Conservation (phyloP, 1,140 invertebrate genomes). For the Carcinoscorpius rotundicauda region DNA sequence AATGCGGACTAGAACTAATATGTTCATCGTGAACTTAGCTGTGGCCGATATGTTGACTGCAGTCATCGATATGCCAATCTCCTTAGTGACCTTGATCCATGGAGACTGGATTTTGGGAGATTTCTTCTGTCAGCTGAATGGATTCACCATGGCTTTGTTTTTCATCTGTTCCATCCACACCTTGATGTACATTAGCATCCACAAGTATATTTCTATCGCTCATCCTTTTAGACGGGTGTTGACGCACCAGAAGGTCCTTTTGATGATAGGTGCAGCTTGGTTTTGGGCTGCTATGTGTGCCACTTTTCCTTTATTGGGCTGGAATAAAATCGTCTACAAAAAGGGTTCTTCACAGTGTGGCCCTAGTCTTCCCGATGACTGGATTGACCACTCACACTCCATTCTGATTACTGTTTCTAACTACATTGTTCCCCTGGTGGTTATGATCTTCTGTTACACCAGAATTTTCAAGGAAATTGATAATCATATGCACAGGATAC, state of each 20-base stretch:
- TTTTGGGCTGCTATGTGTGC: constrained; percentile 34
- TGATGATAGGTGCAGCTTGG: constrained; percentile 38
- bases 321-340: constrained; percentile 33
- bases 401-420: constrained; percentile 30
- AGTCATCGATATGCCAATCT: constrained; percentile 67
- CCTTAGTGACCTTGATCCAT: constrained; percentile 72
- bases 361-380: constrained; percentile 30
- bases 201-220: constrained; percentile 34
- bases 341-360: constrained; percentile 37
- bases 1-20: constrained; percentile 85
- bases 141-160: constrained; percentile 36
- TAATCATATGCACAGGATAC: constrained; percentile 30
- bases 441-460: constrained; percentile 36
- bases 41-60: constrained; percentile 83
- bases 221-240: constrained; percentile 31
- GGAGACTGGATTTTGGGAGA: constrained; percentile 80
- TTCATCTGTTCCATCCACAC: constrained; percentile 38
- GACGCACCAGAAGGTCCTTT: constrained; percentile 30
- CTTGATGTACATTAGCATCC: constrained; percentile 37
- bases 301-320: constrained; percentile 31
- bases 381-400: constrained; percentile 29
- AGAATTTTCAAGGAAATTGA: constrained; percentile 37
- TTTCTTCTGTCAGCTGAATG: constrained; percentile 69
- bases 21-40: constrained; percentile 87
- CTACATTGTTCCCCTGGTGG: constrained; percentile 31